These are phyloP conservation scores for Grapholita molesta DNA, from an alignment of 1,140 invertebrate species.

Conservation along the genomic window DNA sequence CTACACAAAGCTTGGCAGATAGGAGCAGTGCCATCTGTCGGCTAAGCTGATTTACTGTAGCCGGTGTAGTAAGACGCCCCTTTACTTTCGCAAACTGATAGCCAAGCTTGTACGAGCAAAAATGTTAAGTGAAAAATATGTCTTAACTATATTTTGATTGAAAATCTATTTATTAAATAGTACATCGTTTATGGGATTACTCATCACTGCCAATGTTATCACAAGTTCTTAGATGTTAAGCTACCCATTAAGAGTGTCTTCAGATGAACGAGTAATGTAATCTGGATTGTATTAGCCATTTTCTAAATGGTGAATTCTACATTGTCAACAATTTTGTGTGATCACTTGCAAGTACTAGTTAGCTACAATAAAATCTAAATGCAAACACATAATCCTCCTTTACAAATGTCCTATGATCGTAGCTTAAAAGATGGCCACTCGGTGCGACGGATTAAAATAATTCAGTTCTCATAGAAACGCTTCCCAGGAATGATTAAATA, in stretches of 20 bases:
- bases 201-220: not conserved
- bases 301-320: too few relatives aligned
- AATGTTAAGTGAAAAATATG: not conserved
- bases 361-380: not conserved
- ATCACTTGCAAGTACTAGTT: not conserved
- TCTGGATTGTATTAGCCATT: too few relatives aligned
- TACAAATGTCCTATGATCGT: not conserved
- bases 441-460: constrained; percentile 66
- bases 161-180: not conserved
- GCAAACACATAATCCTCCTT: not conserved
- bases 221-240: not conserved
- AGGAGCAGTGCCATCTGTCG: constrained; percentile 53
- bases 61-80: constrained; percentile 10
- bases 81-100: not conserved
- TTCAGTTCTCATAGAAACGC: constrained; percentile 50
- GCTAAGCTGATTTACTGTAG: constrained; percentile 70
- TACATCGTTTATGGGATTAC: not conserved
- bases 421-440: constrained; percentile 53
- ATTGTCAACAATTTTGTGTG: too few relatives aligned
- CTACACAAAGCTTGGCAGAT: constrained; percentile 54
- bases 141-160: not conserved
- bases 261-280: too few relatives aligned
- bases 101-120: not conserved
- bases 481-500: constrained; percentile 67
- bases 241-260: too few relatives aligned